A percentile compares a stretch with the other conserved stretches of the same genome.
These are phyloP conservation scores for Corythaixoides concolor DNA, from an alignment of 2,113 vertebrate genomes.

Conservation along the genomic window DNA sequence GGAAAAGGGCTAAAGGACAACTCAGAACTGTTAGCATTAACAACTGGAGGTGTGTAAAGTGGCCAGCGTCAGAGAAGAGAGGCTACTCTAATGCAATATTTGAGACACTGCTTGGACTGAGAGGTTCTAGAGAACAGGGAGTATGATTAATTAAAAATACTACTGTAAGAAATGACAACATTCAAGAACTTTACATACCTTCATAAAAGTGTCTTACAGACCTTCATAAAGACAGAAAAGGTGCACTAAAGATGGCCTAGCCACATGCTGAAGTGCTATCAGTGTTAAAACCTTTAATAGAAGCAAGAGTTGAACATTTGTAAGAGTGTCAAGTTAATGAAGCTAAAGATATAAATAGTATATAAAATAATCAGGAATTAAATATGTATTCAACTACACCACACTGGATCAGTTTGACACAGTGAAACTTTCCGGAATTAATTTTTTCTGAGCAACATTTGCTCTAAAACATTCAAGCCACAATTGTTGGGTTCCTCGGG, in stretches of 20 bases:
- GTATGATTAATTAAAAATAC: neutral
- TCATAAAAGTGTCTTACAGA: neutral
- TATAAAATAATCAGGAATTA: neutral
- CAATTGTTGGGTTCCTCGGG: neutral
- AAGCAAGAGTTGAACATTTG: neutral
- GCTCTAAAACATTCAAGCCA: neutral
- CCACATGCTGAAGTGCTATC: neutral
- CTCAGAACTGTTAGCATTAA: neutral
- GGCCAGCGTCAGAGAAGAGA: neutral
- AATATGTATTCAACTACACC: neutral
- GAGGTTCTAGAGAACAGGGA: neutral
- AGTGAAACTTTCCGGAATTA: neutral
- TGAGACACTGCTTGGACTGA: neutral
- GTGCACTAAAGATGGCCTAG: neutral
- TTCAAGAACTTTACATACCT: neutral
- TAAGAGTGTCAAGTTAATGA: neutral
- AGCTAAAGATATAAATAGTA: neutral
- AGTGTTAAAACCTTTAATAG: neutral
- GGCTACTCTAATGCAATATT: neutral
- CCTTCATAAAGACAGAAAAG: neutral
- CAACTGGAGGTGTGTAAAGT: neutral
- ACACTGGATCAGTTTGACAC: neutral
- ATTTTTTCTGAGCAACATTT: neutral
- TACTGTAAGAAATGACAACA: neutral
- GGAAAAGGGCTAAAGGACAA: neutral